phyloP scores from a whole-genome alignment of 2,113 vertebrate genomes.

The Phalacrocorax brasilianus region DNA sequence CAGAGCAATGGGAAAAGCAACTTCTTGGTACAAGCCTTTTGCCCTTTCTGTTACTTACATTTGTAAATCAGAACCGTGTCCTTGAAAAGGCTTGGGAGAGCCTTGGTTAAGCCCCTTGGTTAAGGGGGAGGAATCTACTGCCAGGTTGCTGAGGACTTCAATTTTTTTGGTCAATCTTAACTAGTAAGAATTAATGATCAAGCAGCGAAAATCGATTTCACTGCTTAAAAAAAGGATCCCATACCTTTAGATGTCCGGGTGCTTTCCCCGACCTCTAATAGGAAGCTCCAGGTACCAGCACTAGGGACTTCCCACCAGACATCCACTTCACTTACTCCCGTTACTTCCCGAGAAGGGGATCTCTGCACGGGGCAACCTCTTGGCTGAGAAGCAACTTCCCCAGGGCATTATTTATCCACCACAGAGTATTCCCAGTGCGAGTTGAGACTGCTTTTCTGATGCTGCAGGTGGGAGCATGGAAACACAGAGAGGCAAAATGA shows the following conservation, averaged over 20 bases:
- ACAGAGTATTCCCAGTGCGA: background rate
- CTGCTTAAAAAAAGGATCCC: background rate
- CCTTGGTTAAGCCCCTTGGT: too few species aligned
- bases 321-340: background rate
- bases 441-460: background rate
- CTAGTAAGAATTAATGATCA: background rate
- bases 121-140: background rate
- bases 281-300: background rate
- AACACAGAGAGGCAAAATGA: background rate
- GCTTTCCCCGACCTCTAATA: background rate
- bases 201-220: background rate
- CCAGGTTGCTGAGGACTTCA: background rate
- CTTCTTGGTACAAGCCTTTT: accelerated
- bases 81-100: background rate
- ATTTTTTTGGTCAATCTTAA: background rate
- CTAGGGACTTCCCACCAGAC: background rate
- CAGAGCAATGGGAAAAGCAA: too few species aligned
- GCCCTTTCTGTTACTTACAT: accelerated
- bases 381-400: background rate
- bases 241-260: accelerated
- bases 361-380: background rate
- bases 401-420: too few species aligned
- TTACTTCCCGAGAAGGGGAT: background rate
- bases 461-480: background rate
- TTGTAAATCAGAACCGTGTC: background rate